Conservation (phyloP, 2,797 vertebrate species). For the Pseudotriccus pelzelni region DNA sequence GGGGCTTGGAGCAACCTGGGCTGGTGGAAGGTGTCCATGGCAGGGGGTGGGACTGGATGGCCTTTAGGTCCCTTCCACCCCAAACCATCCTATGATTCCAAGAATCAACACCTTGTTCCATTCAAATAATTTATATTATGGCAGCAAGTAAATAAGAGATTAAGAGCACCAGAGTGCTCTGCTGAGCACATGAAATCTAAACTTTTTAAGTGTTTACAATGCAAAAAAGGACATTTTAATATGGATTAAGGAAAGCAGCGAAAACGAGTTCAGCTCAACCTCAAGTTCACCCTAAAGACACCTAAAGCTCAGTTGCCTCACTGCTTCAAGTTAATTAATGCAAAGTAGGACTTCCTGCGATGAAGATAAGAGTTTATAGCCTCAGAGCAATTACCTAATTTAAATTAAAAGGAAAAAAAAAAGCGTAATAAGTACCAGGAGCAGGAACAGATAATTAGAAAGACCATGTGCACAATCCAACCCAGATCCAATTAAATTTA, state of each 20-base stretch:
- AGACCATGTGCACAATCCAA: neutral
- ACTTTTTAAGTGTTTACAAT: neutral
- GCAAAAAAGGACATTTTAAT: neutral
- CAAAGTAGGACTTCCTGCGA: slow-evolving; percentile 27
- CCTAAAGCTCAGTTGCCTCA: neutral
- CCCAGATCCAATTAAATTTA: neutral
- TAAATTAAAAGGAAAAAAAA: neutral
- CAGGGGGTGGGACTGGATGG: rapidly evolving
- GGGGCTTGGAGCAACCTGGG: rapidly evolving
- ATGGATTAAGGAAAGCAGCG: neutral
- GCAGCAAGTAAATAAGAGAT: neutral
- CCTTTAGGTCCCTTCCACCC: neutral
- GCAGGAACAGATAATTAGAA: neutral
- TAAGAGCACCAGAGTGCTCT: neutral
- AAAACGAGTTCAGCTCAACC: neutral
- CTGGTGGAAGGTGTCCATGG: rapidly evolving
- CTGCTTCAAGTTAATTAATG: slow-evolving; percentile 40
- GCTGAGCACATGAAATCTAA: neutral
- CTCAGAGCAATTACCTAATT: slow-evolving; percentile 28
- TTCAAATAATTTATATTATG: neutral
- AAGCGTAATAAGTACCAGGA: neutral
- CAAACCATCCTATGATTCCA: neutral
- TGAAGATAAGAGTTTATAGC: slow-evolving; percentile 27
- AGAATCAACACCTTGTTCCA: neutral
- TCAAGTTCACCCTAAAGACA: slow-evolving; percentile 37